Evolutionary conservation across 2,113 vertebrate species (phyloP), one percentile per base, ranked within the genome.

Genomic region (Clupea harengus): DNA sequence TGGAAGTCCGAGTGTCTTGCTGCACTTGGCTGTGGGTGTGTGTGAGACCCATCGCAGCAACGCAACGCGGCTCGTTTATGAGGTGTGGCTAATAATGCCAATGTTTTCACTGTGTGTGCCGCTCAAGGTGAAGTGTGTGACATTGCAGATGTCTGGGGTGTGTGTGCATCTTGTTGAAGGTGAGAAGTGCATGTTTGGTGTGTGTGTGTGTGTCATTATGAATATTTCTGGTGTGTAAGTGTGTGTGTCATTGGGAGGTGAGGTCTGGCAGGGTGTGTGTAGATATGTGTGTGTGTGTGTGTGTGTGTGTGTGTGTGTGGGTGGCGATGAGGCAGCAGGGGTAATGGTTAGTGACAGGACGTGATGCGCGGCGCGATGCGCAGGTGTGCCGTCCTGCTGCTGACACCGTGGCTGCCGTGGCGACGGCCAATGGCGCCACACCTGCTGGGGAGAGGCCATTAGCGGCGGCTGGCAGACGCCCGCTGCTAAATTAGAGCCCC

Each of bases 401-500:
- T 54, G 64, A 67, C 81, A 20, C 83, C 18, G 54, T 22, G 54
- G 54, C 54, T 60, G 54, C 54, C 1, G 80, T 6, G 78, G 88
- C 88, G 85, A 28, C 2, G 80, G 85, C 83, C 60, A 52, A 88
- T 64, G 11, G 81, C 82, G 85, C 91, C 92, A 89, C 92, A 94
- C 93, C 93, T 94, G 93, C 90, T 90, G 87, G 75, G 64, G 81
- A 81, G 91, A 93, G 93, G 91, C 93, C 93, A 94, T 95, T 94
- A 94, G 90, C 92, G 87, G 93, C 64, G 94, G 95, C 92, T 93
- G 91, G 91, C 92, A 91, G 93, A 89, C 93, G 90, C 91, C 87
- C 87, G 93, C 93, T 92, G 93, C 93, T 92, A 94, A 94, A 93
- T 94, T 95, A 93, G 94, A 93, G 93, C 91, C 90, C 85, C 86